These are phyloP conservation scores for Botia kubotai DNA, from an alignment of 2,797 vertebrate species.

Conservation along the genomic window DNA sequence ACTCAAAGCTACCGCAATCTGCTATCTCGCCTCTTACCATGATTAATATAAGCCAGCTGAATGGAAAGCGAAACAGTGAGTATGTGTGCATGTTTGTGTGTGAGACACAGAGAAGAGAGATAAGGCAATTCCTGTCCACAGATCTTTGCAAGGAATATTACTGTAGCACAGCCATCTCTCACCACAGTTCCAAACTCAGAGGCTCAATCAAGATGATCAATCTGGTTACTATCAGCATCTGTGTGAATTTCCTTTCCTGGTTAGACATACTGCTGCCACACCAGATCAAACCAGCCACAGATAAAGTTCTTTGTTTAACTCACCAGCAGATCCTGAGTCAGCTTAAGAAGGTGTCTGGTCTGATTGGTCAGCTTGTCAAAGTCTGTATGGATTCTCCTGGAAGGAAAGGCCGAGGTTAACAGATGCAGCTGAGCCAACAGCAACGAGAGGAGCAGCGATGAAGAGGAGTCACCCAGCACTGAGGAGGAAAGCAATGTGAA, in stretches of 20 bases:
- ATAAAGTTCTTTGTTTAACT: constrained; percentile 60
- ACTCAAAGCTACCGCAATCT: constrained; percentile 59
- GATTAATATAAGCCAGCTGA: constrained; percentile 61
- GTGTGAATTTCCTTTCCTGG: constrained; percentile 44
- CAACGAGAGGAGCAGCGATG: constrained; percentile 80
- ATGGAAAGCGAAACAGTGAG: constrained; percentile 42
- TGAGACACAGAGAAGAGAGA: constrained; percentile 19
- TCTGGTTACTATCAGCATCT: constrained; percentile 51
- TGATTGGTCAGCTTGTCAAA: constrained; percentile 84
- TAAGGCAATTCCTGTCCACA: constrained; percentile 44
- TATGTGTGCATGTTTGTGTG: constrained; percentile 27
- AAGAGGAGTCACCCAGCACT: constrained; percentile 84
- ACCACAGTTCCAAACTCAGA: constrained; percentile 23
- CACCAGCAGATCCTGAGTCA: constrained; percentile 82
- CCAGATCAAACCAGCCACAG: constrained; percentile 12
- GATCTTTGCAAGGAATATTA: constrained; percentile 38
- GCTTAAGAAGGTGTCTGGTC: constrained; percentile 81
- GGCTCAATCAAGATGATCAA: constrained; percentile 40
- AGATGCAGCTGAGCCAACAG: constrained; percentile 81
- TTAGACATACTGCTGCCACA: constrained; percentile 12
- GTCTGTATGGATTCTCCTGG: constrained; percentile 69
- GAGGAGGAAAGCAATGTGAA: constrained; percentile 68
- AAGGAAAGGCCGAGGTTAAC: constrained; percentile 74
- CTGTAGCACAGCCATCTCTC: constrained; percentile 46
- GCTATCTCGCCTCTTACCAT: constrained; percentile 51